These are phyloP conservation scores for Drosophila ochracea DNA, from an alignment of 2,888 invertebrate species.

Conservation along the genomic window DNA sequence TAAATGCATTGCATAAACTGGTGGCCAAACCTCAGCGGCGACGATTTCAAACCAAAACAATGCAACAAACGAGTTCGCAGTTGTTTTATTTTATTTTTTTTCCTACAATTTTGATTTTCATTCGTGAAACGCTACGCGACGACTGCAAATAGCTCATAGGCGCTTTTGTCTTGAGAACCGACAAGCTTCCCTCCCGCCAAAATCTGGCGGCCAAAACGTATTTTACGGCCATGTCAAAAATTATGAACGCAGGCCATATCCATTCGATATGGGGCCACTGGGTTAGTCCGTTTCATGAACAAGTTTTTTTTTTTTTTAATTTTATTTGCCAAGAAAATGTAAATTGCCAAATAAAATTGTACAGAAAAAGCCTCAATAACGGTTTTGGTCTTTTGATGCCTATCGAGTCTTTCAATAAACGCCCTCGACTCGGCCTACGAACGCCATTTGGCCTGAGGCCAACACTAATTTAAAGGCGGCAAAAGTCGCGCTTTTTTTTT, in stretches of 20 bases:
- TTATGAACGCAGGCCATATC: constrained; percentile 63
- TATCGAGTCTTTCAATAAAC: constrained; percentile 46
- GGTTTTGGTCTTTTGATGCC: constrained; percentile 45
- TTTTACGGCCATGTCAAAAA: constrained; percentile 63
- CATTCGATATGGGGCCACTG: constrained; percentile 42
- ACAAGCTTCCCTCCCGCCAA: not conserved
- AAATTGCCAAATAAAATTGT: constrained; percentile 62
- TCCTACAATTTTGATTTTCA: constrained; percentile 21
- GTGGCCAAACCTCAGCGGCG: constrained; percentile 66
- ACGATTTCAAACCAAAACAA: constrained; percentile 63
- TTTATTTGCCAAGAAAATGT: constrained; percentile 33
- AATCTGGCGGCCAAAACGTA: constrained; percentile 15
- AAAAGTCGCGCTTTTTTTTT: constrained; percentile 44
- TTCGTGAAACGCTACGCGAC: constrained; percentile 43
- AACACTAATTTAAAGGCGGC: constrained; percentile 40
- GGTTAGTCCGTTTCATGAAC: constrained; percentile 33
- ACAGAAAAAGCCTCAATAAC: constrained; percentile 39
- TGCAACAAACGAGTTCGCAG: constrained; percentile 63
- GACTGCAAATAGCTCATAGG: constrained; percentile 73
- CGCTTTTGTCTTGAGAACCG: constrained; percentile 60
- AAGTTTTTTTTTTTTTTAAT: constrained; percentile 16
- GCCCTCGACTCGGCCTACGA: constrained; percentile 40
- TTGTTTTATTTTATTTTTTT: constrained; percentile 21
- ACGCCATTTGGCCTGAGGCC: constrained; percentile 29
- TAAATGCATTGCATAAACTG: constrained; percentile 79